Conservation (phyloP, 2,113 vertebrate genomes). For the Callipepla squamata region DNA sequence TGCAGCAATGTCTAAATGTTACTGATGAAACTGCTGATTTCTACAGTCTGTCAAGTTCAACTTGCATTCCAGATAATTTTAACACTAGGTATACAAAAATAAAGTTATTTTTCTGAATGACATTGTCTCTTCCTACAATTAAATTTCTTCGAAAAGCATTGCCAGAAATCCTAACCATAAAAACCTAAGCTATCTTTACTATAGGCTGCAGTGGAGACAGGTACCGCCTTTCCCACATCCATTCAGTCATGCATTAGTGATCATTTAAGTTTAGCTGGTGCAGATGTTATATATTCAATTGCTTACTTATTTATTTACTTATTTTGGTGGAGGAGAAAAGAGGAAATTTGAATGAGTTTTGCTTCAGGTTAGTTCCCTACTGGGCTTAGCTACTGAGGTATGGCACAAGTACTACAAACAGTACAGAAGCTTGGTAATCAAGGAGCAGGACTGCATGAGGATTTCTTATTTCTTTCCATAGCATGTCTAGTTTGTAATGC, state of each 20-base stretch:
- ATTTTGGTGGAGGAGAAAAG: not conserved
- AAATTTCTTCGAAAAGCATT: not conserved
- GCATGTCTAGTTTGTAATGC: not conserved
- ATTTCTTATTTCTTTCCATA: not conserved
- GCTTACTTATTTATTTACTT: not conserved
- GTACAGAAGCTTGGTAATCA: not conserved
- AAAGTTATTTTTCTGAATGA: slow-evolving; percentile 39
- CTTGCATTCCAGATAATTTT: not conserved
- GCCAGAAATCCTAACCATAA: not conserved
- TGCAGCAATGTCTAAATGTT: not conserved
- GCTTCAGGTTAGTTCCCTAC: not conserved
- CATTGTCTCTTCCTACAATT: not conserved
- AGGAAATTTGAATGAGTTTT: not conserved
- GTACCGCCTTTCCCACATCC: not conserved
- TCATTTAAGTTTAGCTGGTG: not conserved
- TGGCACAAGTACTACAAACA: not conserved
- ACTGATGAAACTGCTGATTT: not conserved
- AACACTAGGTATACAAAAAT: not conserved
- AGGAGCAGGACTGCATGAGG: not conserved
- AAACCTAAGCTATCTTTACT: not conserved
- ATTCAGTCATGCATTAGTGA: not conserved
- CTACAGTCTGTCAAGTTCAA: not conserved
- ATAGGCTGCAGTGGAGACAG: not conserved
- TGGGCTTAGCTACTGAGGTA: not conserved
- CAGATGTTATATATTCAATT: not conserved